Conservation (phyloP, 1,140 invertebrate genomes). For the Philopotamus ludificatus region DNA sequence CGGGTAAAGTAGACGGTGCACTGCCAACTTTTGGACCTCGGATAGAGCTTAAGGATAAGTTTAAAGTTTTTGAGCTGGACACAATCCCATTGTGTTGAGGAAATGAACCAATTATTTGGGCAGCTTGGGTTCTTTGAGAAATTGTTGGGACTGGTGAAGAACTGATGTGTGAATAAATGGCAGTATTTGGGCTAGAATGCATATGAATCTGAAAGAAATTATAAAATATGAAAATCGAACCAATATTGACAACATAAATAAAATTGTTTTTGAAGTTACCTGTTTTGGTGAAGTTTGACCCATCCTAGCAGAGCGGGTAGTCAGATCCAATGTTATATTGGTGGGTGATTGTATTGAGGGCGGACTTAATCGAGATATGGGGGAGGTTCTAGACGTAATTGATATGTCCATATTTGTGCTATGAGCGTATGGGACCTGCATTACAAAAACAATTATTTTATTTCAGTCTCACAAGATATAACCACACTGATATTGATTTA, state of each 20-base stretch:
- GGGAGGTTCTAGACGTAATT: background rate
- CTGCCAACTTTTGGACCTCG: slow-evolving; percentile 21
- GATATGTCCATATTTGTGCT: slow-evolving; percentile 5
- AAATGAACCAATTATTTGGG: slow-evolving; percentile 29
- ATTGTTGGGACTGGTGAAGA: background rate
- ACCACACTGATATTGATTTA: background rate
- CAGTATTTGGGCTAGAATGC: background rate
- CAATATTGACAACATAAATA: background rate
- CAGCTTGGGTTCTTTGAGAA: slow-evolving; percentile 14
- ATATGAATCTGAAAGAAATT: slow-evolving; percentile 12
- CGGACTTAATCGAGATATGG: slow-evolving; percentile 14
- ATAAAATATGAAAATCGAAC: background rate
- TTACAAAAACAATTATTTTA: background rate
- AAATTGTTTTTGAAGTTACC: slow-evolving; percentile 4
- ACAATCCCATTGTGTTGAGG: slow-evolving; percentile 34
- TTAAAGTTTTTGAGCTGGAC: slow-evolving; percentile 26
- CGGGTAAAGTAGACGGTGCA: slow-evolving; percentile 21
- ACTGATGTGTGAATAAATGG: slow-evolving; percentile 8
- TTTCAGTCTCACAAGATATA: no score
- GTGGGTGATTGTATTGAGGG: background rate
- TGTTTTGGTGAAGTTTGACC: background rate
- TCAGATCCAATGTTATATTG: slow-evolving; percentile 12
- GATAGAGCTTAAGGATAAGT: slow-evolving; percentile 13
- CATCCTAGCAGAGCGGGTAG: slow-evolving; percentile 9
- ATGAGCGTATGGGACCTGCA: slow-evolving; percentile 13